Evolutionary conservation across 2,888 invertebrate genomes (phyloP), one percentile per base, ranked within the genome.

Genomic region (Blomia tropicalis): DNA sequence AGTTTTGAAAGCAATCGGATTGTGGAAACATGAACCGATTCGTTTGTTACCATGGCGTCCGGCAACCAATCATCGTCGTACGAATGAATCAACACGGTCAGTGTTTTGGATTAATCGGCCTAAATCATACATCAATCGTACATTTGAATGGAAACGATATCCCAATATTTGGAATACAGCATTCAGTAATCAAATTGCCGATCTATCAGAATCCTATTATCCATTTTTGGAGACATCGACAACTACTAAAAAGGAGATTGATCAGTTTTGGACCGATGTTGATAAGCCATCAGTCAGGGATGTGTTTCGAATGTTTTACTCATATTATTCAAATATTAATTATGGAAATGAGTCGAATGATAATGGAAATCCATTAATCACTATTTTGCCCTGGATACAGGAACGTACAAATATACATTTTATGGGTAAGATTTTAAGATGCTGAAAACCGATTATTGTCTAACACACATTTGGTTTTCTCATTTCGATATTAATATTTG

Each of bases 51-150:
- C 80, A n/a, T 80, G 79, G 78, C 72, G 71, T 64, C 69, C 71
- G 25, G 74, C 77, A 19, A 76, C 76, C 36, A 76, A 78, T 68
- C 71, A 73, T 66, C 71, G 70, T 44, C 69, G 79, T 60, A 74
- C 73, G 65, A 70, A 72, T 29, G 80, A 80, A 69, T 77, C 77
- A 68, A 77, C 80, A 2, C 72, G 80, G 32, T 79, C 80, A 5
- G 80, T 80, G 54, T 80, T 79, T 71, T 80, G 79, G 80, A 71
- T 75, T 44, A 71, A 74, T 27, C 70, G 80, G 62, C 79, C 79
- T 1, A 78, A 78, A 68, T 75, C 75, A 64, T 79, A 79, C 68
- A 74, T 79, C 63, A 74, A 75, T 68, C 70, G 79, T 47, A 79
- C 78, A 4, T 68, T 70, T 63, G 75, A 78, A 67, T 80, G 79